Evolutionary conservation across 2,888 invertebrate species (phyloP), one percentile per base, ranked within the genome.

Genomic region (Polyommatus icarus): DNA sequence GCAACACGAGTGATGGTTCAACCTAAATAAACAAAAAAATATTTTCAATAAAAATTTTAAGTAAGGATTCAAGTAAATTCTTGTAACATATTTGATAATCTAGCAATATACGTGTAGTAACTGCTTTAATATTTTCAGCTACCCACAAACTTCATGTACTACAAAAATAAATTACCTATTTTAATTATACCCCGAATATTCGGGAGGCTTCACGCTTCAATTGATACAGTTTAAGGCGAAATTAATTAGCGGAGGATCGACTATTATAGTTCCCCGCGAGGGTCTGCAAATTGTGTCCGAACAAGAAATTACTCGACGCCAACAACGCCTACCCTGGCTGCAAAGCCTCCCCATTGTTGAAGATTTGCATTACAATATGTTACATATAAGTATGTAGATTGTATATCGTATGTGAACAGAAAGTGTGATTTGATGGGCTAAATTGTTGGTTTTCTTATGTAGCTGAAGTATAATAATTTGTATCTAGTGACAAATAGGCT

Each of bases 181-280:
- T 89, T 90, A 90, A 92, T 92, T 90, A 90, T 86, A 87, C 91
- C 88, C 90, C 83, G 86, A 88, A 90, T 90, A 91, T 88, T 90
- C 87, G 82, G 54, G 87, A 89, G 87, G 91, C 91, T 92, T 92
- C 87, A 92, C 91, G 93, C 92, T 90, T 92, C 92, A 93, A 93
- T 92, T 92, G 93, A 89, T 89, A 90, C 89, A 88, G 92, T 93
- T 93, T 93, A 93, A 88, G 92, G 85, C 85, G 93, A 93, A 93
- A 93, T 93, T 93, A 93, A 92, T 91, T 88, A 91, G 91, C 89
- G 86, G 92, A 91, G 93, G 92, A 89, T 91, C 91, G 90, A 89
- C 92, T 91, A 93, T 93, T 91, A 93, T 94, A 94, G 93, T 93
- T 94, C 92, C 91, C 87, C 89, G 85, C 86, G 90, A 89, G 90